These are phyloP conservation scores for Byasa hedistus DNA, from an alignment of 2,888 invertebrate species.

Conservation along the genomic window DNA sequence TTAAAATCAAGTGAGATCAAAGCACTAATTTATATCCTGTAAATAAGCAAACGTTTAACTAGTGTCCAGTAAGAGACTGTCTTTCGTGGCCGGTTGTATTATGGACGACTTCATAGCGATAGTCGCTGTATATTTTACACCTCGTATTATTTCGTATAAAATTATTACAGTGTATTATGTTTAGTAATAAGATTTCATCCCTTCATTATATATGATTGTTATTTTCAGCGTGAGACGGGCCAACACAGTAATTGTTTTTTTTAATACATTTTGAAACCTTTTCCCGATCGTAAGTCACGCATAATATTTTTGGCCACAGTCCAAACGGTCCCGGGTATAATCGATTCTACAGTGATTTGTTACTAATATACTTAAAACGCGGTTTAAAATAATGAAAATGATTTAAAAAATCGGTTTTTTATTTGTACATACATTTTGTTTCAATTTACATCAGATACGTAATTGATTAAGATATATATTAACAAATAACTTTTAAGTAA, in stretches of 20 bases:
- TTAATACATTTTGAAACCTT: constrained; percentile 11
- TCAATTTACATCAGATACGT: too few species aligned
- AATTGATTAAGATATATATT: too few species aligned
- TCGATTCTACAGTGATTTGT: constrained; percentile 35
- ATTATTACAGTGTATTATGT: too few species aligned
- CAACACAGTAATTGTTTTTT: constrained; percentile 18
- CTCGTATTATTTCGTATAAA: too few species aligned
- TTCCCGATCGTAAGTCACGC: constrained; percentile 35
- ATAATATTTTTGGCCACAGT: constrained; percentile 36
- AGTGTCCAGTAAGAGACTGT: too few species aligned
- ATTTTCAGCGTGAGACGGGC: constrained; percentile 6
- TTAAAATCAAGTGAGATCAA: too few species aligned
- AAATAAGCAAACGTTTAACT: too few species aligned
- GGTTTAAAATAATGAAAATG: constrained; percentile 12
- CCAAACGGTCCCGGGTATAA: constrained; percentile 37
- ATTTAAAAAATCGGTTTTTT: background rate
- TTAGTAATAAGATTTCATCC: background rate
- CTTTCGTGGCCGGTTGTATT: too few species aligned
- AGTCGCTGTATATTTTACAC: too few species aligned
- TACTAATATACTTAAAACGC: constrained; percentile 30
- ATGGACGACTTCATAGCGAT: too few species aligned
- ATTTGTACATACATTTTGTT: background rate
- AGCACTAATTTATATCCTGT: too few species aligned
- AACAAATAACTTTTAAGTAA: too few species aligned
- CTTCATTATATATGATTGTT: background rate